A percentile compares a stretch with the other conserved stretches of the same genome.
Evolutionary conservation across 2,888 invertebrate species (phyloP).

Genomic region (Eupithecia subfuscata): DNA sequence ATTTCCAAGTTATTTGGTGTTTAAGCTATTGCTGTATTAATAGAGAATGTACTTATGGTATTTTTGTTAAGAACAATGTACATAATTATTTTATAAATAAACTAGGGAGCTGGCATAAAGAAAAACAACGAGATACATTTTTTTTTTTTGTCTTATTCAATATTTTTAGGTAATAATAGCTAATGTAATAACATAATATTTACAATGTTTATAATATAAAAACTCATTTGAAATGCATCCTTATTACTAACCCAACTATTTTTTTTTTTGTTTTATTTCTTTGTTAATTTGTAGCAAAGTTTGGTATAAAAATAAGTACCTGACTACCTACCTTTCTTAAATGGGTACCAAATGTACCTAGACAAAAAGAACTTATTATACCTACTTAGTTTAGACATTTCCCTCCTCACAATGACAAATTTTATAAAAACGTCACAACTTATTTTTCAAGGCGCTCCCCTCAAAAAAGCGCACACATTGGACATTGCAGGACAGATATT

Average conservation of each 20-base stretch:
- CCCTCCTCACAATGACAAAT: too few relatives aligned
- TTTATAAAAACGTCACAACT: too few relatives aligned
- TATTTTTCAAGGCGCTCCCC: too few relatives aligned
- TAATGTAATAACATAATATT: constrained; percentile 1
- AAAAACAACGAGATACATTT: not conserved
- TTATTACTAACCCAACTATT: not conserved
- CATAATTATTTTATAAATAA: not conserved
- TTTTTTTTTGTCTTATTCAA: not conserved
- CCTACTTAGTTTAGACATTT: too few relatives aligned
- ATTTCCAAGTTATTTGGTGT: not conserved
- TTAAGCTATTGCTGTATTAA: not conserved
- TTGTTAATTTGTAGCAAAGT: not conserved
- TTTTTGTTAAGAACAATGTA: not conserved
- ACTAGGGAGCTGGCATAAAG: not conserved
- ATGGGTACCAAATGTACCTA: not conserved
- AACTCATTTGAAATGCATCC: not conserved
- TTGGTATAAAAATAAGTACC: not conserved
- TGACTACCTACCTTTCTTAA: constrained; percentile 2
- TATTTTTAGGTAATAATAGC: not conserved
- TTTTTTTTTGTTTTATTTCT: not conserved
- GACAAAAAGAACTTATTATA: not conserved
- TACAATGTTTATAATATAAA: not conserved
- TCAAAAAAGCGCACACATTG: too few relatives aligned
- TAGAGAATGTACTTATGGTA: not conserved
- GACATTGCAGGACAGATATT: too few relatives aligned